Evolutionary conservation across 2,113 vertebrate genomes (phyloP).

Genomic region (Chiloscyllium plagiosum): DNA sequence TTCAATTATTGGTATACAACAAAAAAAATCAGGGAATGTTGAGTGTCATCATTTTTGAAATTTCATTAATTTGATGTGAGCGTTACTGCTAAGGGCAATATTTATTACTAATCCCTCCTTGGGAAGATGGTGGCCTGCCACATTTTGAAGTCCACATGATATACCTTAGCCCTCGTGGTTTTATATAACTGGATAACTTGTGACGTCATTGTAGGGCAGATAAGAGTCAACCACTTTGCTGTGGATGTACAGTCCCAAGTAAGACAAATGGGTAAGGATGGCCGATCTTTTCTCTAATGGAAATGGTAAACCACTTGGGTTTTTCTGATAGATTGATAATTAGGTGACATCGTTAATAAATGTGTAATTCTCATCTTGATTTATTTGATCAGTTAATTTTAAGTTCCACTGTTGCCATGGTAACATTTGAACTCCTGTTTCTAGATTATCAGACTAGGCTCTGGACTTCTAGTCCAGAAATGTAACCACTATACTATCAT

Average conservation of each 20-base stretch:
- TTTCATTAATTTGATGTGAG: not conserved
- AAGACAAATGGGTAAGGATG: not conserved
- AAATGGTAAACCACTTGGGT: not conserved
- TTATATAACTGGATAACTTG: too few relatives aligned
- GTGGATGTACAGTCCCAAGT: not conserved
- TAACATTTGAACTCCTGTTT: not conserved
- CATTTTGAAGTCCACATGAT: not conserved
- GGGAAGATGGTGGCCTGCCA: not conserved
- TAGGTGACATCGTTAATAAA: not conserved
- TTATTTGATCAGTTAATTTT: not conserved
- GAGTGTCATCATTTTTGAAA: not conserved
- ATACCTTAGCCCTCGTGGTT: not conserved
- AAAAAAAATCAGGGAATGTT: not conserved
- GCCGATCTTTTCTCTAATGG: not conserved
- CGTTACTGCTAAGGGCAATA: too few relatives aligned
- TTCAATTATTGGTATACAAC: not conserved
- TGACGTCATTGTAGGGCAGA: not conserved
- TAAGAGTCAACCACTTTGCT: not conserved
- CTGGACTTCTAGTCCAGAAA: not conserved
- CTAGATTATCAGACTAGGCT: not conserved
- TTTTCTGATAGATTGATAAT: not conserved
- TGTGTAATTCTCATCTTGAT: not conserved
- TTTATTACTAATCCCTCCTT: not conserved
- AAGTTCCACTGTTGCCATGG: not conserved
- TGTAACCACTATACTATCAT: not conserved